A percentile compares a stretch with the other conserved stretches of the same genome.
phyloP scores from a whole-genome alignment of 2,888 invertebrate genomes.

The Aphodius granarius region DNA sequence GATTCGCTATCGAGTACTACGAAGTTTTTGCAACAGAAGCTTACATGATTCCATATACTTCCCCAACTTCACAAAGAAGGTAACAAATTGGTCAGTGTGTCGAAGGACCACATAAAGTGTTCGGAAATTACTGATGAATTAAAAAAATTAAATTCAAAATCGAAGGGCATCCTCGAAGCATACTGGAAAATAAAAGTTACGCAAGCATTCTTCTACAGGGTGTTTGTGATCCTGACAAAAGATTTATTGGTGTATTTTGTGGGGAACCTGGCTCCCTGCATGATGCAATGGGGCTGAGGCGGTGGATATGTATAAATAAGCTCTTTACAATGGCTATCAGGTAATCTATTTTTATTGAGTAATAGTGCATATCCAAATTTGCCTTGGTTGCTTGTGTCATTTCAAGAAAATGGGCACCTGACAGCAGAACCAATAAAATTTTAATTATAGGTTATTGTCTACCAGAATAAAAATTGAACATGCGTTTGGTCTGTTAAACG shows the following conservation, averaged over 20 bases:
- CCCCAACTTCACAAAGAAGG: background rate
- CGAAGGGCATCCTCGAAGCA: conserved; percentile 25
- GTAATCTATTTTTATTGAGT: conserved; percentile 30
- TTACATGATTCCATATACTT: background rate
- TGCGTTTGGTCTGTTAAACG: conserved; percentile 40
- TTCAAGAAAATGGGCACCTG: conserved; percentile 38
- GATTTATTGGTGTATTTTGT: conserved; percentile 36
- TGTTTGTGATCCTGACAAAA: conserved; percentile 37
- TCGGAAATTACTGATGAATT: conserved; percentile 21
- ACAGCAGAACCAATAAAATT: conserved; percentile 35
- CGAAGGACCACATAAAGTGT: background rate
- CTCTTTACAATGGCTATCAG: background rate
- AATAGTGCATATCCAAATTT: conserved; percentile 39
- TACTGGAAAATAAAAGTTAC: conserved; percentile 32
- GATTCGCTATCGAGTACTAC: too few relatives aligned
- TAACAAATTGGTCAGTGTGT: background rate
- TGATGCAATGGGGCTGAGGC: conserved; percentile 34
- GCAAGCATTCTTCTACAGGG: conserved; percentile 37
- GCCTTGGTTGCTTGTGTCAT: conserved; percentile 38
- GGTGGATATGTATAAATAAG: conserved; percentile 22
- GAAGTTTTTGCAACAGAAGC: background rate
- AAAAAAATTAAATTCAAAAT: background rate
- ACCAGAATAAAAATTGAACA: conserved; percentile 39
- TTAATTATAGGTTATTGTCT: conserved; percentile 38
- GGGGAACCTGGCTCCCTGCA: conserved; percentile 39